Conservation (phyloP, 2,113 vertebrate species). For the Thalassoma bifasciatum region DNA sequence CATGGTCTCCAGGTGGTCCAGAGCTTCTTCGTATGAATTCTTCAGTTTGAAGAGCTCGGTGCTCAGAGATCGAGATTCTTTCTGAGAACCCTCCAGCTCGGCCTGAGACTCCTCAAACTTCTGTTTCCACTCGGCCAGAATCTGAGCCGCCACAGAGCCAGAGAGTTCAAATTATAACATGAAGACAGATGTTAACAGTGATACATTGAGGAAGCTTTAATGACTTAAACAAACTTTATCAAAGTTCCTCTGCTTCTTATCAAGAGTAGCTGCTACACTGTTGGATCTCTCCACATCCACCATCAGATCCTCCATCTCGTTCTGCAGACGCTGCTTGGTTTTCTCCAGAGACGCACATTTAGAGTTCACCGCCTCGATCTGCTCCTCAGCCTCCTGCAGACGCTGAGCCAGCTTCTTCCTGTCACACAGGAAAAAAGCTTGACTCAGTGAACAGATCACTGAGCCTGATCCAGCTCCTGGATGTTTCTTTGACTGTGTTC, state of each 20-base stretch:
- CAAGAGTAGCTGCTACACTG: slow-evolving; percentile 47
- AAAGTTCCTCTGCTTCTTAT: slow-evolving; percentile 76
- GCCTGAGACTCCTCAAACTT: slow-evolving; percentile 75
- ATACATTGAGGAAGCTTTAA: not conserved
- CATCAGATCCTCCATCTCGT: slow-evolving; percentile 71
- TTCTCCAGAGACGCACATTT: slow-evolving; percentile 79
- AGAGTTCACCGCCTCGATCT: slow-evolving; percentile 69
- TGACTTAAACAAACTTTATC: slow-evolving; percentile 66
- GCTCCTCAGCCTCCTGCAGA: slow-evolving; percentile 77
- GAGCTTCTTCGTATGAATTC: slow-evolving; percentile 74
- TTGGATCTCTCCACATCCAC: slow-evolving; percentile 65
- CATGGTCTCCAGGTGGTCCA: slow-evolving; percentile 72
- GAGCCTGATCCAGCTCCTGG: too few species aligned
- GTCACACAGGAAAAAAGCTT: not conserved
- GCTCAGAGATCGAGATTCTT: slow-evolving; percentile 70
- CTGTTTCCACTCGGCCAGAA: slow-evolving; percentile 76
- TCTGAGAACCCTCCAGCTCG: slow-evolving; percentile 71
- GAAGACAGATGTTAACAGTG: not conserved
- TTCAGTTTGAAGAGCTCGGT: slow-evolving; percentile 78
- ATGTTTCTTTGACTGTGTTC: too few species aligned
- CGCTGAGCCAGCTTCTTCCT: slow-evolving; percentile 74
- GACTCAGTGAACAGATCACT: not conserved
- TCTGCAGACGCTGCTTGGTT: slow-evolving; percentile 75
- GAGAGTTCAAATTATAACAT: not conserved
- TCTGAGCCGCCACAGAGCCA: slow-evolving; percentile 36